Evolutionary conservation across 2,888 invertebrate species (phyloP), one percentile per base, ranked within the genome.

Genomic region (Mechanitis mazaeus): DNA sequence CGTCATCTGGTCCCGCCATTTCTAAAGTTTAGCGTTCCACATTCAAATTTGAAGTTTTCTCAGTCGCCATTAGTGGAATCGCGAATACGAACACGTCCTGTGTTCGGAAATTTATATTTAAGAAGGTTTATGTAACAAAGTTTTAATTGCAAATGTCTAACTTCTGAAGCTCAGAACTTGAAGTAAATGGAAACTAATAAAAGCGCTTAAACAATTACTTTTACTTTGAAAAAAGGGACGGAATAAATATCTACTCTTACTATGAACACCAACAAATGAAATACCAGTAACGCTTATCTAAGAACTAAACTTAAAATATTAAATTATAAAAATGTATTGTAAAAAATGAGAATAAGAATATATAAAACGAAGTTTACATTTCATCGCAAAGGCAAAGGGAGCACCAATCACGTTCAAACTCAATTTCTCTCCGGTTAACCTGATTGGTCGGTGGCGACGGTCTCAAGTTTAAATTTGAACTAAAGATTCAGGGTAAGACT

Each of bases 41-140:
- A 79, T 83, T 83, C 79, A 79, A 81, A 83, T 82, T 79, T 77
- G 74, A 79, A 83, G 74, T 82, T 81, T 80, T 75, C 75, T 72
- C 69, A 71, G 65, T 69, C 71, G 72, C 74, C 72, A 75, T 76
- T 74, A 74, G 69, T 68, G 70, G 73, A 66, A 66, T 66, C 66
- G 66, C 64, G 64, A 64, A 64, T 61, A 63, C 64, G 64, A 65
- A 63, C 66, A 64, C 64, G 66, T 62, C 60, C 64, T 66, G 62
- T 62, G 64, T 66, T 66, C 62, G 66, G 62, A 66, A 64, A 64
- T 66, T 66, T 64, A 64, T 64, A 60, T 59, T 63, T 59, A 58
- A 66, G 66, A 64, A 56, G 64, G 58, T 65, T 62, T 65, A 62
- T 60, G 54, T 61, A 54, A 58, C 55, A 60, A 60, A 66, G 56